These are phyloP conservation scores for Planococcus citri DNA, from an alignment of 1,140 invertebrate species.

Conservation along the genomic window DNA sequence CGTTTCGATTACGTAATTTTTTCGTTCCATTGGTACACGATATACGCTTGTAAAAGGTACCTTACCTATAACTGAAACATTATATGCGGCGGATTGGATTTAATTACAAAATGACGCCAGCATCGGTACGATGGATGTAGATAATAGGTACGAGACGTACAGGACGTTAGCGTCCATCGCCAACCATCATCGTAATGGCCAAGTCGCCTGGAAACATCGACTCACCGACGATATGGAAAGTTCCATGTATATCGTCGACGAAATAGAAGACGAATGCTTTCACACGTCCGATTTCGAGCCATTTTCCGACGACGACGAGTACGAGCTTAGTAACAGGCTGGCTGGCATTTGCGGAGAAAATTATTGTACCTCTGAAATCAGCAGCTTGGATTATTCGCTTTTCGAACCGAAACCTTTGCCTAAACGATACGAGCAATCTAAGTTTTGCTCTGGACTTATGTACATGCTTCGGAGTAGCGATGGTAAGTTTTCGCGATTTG, in stretches of 20 bases:
- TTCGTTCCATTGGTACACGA: background rate
- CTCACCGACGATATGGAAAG: background rate
- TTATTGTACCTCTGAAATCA: background rate
- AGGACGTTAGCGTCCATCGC: background rate
- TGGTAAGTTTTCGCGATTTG: no score
- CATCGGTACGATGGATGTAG: background rate
- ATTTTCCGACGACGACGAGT: conserved; percentile 10
- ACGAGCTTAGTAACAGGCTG: background rate
- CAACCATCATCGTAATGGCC: background rate
- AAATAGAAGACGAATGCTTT: conserved; percentile 8
- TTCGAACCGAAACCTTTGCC: background rate
- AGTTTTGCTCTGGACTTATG: background rate
- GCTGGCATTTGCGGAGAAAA: background rate
- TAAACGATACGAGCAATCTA: background rate
- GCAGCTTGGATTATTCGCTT: conserved; percentile 11
- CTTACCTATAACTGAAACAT: no score
- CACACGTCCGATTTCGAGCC: conserved; percentile 13
- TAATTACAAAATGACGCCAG: background rate
- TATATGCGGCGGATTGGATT: background rate
- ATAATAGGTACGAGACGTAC: background rate
- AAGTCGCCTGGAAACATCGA: background rate
- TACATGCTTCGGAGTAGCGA: background rate
- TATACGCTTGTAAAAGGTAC: no score
- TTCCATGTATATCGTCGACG: background rate
- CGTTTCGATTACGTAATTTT: background rate